These are phyloP conservation scores for Marronus borbonicus DNA, from an alignment of 2,888 invertebrate genomes.

Conservation along the genomic window DNA sequence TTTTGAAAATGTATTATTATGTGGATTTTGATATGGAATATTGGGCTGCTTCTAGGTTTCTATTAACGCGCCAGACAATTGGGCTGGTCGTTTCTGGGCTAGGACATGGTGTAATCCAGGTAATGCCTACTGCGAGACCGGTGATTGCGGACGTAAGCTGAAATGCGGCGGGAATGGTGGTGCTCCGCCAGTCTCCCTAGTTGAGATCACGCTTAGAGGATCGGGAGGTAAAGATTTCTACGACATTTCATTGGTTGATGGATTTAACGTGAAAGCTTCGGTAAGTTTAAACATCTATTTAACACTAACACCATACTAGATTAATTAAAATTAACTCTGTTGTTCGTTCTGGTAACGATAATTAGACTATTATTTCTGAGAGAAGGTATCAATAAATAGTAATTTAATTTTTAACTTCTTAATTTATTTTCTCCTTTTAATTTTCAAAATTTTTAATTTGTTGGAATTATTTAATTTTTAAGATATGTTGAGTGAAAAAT, in stretches of 20 bases:
- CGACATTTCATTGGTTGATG: slow-evolving; percentile 72
- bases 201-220: slow-evolving; percentile 69
- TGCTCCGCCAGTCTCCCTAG: slow-evolving; percentile 68
- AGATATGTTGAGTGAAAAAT: no score
- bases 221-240: slow-evolving; percentile 69
- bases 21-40: no score
- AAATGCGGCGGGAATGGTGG: slow-evolving; percentile 70
- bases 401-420: no score
- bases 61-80: slow-evolving; percentile 61
- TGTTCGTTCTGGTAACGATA: no score
- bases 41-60: slow-evolving; percentile 44
- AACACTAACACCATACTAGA: neutral
- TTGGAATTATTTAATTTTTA: no score
- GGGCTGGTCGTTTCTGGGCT: slow-evolving; percentile 70
- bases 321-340: no score
- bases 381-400: no score
- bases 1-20: slow-evolving; percentile 21
- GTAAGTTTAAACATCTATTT: slow-evolving; percentile 57
- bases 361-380: no score
- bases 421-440: no score
- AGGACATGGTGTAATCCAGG: slow-evolving; percentile 67
- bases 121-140: slow-evolving; percentile 65
- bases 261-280: slow-evolving; percentile 68
- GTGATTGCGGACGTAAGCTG: slow-evolving; percentile 68
- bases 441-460: no score